Evolutionary conservation across 2,113 vertebrate genomes (phyloP).

Genomic region (Rhynchomys soricoides): DNA sequence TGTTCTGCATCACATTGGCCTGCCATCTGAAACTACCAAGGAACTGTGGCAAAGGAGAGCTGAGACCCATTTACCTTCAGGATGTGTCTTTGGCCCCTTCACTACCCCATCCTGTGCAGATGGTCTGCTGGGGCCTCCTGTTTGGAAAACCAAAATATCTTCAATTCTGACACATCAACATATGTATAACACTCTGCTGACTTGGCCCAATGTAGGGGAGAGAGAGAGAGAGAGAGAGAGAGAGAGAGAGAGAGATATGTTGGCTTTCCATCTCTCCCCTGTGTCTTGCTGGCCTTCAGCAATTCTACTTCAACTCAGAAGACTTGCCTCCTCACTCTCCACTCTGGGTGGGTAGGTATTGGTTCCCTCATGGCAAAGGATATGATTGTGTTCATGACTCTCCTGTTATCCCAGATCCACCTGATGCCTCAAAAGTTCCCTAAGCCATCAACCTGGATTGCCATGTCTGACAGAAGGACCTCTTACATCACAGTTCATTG

Average conservation of each 20-base stretch:
- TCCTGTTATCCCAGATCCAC: background rate
- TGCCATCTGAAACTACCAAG: conserved; percentile 3
- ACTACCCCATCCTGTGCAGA: background rate
- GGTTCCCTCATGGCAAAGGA: background rate
- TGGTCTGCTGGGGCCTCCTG: background rate
- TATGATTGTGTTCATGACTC: background rate
- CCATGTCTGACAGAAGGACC: background rate
- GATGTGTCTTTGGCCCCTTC: background rate
- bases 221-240: background rate
- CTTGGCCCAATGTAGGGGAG: background rate
- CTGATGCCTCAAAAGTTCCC: background rate
- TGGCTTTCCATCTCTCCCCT: accelerated
- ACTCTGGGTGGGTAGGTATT: background rate
- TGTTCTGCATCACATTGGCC: background rate
- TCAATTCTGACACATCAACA: background rate
- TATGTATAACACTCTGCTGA: background rate
- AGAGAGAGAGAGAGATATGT: background rate
- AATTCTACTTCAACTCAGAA: background rate
- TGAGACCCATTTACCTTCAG: background rate
- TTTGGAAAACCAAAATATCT: background rate
- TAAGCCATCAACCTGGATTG: background rate
- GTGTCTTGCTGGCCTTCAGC: accelerated
- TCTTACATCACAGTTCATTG: background rate
- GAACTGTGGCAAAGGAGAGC: background rate
- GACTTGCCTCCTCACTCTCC: background rate